Base-by-base conservation (phyloP, 2,113 vertebrate genomes). In the Lampris incognitus region DNA sequence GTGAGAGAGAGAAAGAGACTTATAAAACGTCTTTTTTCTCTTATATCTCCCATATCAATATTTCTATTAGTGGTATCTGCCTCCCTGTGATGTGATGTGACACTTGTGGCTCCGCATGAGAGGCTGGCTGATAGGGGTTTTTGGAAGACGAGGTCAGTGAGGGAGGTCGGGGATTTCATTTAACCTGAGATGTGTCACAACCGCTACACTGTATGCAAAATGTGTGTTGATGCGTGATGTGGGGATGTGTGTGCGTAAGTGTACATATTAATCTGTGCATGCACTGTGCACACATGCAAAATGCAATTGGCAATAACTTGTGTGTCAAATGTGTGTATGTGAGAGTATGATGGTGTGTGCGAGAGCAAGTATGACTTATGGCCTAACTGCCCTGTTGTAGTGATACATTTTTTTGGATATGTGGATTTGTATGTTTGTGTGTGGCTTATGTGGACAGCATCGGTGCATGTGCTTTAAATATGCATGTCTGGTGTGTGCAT, bases 31-130 rank as follows among this genome's bases (percentile, higher is more conserved):
- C 71, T 81, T 86, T 86, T 86, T 69, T 81, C 67, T 78, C 78
- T 81, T 79, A 78, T 88, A 61, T 83, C 84, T 72, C 50, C 67
- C 52, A 74, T 81, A 88, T 88, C 85, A 89, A 90, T 86, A 88
- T 91, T 92, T 92, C 70, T 88, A 89, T 89, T 89, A 89, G 84
- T 72, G 72, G 66, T 72, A 65, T 67, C 39, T 48, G 74, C 82
- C 67, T 85, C 60, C 13, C 72, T 57, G 48, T 90, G 86, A 93
- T 90, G 80, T 56, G n/a, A 79, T 79, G 72, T 82, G 81, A 80
- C 88, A 92, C 85, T 84, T 86, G 85, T 82, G 75, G 66, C 79
- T 87, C 62, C 46, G 83, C 82, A 78, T 72, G 85, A 88, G 78
- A 67, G 83, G 82, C 71, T 71, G 58, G 59, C 72, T 91, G 90